phyloP scores from a whole-genome alignment of 2,888 invertebrate genomes.

The Hydropsyche betteni region DNA sequence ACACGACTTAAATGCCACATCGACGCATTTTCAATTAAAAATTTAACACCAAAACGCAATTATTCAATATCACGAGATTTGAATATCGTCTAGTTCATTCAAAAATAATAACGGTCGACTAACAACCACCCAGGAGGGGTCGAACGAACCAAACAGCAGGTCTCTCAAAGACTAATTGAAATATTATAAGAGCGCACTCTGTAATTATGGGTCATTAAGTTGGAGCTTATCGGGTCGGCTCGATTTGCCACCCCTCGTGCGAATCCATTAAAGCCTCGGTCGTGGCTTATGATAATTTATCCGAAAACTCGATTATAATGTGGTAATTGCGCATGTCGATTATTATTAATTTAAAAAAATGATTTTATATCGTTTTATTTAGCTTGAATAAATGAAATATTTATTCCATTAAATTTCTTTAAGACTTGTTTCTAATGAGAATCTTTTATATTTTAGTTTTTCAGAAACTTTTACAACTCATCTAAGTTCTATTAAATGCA shows the following conservation, averaged over 20 bases:
- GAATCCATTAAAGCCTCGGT: neutral
- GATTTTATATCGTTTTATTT: too few species aligned
- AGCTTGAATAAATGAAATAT: too few species aligned
- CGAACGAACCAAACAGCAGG: conserved; percentile 28
- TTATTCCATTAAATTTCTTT: too few species aligned
- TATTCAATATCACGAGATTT: neutral
- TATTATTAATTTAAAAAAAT: too few species aligned
- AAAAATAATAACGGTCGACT: neutral
- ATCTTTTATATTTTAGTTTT: too few species aligned
- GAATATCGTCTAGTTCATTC: neutral
- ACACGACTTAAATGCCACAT: conserved; percentile 5
- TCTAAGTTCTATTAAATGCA: too few species aligned
- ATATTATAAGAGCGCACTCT: conserved; percentile 45
- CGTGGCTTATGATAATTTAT: conserved; percentile 4
- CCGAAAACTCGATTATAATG: neutral
- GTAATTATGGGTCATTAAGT: conserved; percentile 48
- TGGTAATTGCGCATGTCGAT: neutral
- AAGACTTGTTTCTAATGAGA: too few species aligned
- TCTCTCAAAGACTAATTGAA: conserved; percentile 46
- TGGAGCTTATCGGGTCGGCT: conserved; percentile 36
- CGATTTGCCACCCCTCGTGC: conserved; percentile 2
- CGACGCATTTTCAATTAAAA: neutral
- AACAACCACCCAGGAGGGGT: conserved; percentile 24
- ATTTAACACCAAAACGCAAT: neutral
- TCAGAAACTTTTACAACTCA: too few species aligned